Base-by-base conservation (phyloP, 2,888 invertebrate genomes). In the Megastigmus dorsalis region DNA sequence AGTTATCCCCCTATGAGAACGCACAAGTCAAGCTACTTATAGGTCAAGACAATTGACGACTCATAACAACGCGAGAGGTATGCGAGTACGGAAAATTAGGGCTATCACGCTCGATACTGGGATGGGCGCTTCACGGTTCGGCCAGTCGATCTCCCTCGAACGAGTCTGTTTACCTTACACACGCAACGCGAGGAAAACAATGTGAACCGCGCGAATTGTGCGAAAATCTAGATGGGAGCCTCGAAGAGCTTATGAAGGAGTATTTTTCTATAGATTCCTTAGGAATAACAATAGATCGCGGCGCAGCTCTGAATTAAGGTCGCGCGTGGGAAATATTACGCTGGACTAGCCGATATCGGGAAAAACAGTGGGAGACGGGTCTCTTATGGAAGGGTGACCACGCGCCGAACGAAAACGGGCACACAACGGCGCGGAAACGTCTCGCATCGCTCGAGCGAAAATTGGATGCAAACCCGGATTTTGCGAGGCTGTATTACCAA, bases 301-400 rank as follows among this genome's bases (percentile, higher is more conserved):
- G n/a, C n/a, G n/a, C n/a, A n/a, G n/a, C n/a, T n/a, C n/a, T n/a
- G n/a, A n/a, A n/a, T n/a, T n/a, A n/a, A n/a, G n/a, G n/a, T 33
- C n/a, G n/a, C n/a, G n/a, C n/a, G n/a, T n/a, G n/a, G 9, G 36
- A 5, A 36, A 36, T 36, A 7, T 23, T 63, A n/a, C 7, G 18
- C 13, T 18, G 4, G 6, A 63, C 45, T 10, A 63, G 28, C 2
- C 20, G 48, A n/a, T 4, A 23, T 1, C 4, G 13, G 15, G 28
- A 20, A 3, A 48, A 23, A 13, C n/a, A 30, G 2, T 63, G 63
- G 63, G 45, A 63, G 30, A 63, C 45, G 9, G 45, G 63, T 6
- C 28, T 63, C 3, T 48, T 63, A 26, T 63, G 63, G 63, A 63
- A 63, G 36, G 26, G 15, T 5, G 48, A 63, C 9, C 18, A 2